Evolutionary conservation across 92 coral and sea anemone species (phyloP).

Genomic region (Zoanthus sociatus): DNA sequence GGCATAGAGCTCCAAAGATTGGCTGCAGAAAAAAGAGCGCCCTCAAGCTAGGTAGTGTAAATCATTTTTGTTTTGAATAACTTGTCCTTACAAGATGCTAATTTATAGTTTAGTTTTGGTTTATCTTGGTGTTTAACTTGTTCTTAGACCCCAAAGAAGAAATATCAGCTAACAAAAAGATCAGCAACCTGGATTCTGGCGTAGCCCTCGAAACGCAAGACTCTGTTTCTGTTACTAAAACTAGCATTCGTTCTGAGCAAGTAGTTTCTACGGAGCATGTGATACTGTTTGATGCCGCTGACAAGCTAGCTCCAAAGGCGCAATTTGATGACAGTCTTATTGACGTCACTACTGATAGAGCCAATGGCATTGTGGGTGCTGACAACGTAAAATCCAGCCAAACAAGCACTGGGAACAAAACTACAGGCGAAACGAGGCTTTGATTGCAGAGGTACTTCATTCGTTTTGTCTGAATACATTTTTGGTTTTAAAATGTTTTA

Average conservation of each 20-base stretch:
- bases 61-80: too few species aligned
- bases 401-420: constrained; percentile 42
- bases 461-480: neutral
- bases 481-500: neutral
- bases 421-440: constrained; percentile 20
- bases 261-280: constrained; percentile 35
- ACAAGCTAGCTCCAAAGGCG: constrained; percentile 47
- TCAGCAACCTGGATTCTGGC: neutral
- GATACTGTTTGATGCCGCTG: constrained; percentile 26
- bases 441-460: constrained; percentile 15
- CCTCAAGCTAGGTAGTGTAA: too few species aligned
- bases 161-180: neutral
- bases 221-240: constrained; percentile 23
- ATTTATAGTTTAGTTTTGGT: neutral
- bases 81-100: too few species aligned
- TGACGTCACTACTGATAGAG: constrained; percentile 41
- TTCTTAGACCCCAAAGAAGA: constrained; percentile 31
- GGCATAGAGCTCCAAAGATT: too few species aligned
- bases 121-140: neutral
- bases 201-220: constrained; percentile 32
- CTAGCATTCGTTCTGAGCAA: constrained; percentile 30
- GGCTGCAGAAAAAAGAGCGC: too few species aligned
- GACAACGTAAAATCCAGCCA: constrained; percentile 8
- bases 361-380: constrained; percentile 50
- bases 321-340: constrained; percentile 37